Percentiles rank a stretch among this genome's conserved stretches.
Evolutionary conservation across 2,888 invertebrate genomes (phyloP).

Genomic region (Micoletzkya japonica): DNA sequence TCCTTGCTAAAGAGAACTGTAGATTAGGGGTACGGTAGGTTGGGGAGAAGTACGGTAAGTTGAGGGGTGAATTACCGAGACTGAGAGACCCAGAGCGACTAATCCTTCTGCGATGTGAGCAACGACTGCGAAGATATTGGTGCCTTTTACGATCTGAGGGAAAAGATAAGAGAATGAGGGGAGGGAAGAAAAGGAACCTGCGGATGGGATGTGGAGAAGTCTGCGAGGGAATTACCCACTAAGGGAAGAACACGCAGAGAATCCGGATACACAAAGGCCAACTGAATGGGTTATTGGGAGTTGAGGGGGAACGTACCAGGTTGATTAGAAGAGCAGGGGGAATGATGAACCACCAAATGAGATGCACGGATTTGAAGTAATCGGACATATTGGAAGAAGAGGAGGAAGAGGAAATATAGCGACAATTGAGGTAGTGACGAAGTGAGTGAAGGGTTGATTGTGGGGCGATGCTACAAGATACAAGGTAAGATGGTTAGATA

Average conservation of each 20-base stretch:
- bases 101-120: constrained; percentile 55
- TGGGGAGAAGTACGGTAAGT: too few species aligned
- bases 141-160: constrained; percentile 25
- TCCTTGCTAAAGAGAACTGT: neutral
- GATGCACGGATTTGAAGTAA: constrained; percentile 39
- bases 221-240: constrained; percentile 9
- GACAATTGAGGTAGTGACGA: constrained; percentile 53
- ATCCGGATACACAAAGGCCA: constrained; percentile 13
- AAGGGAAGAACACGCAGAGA: constrained; percentile 17
- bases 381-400: constrained; percentile 33
- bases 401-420: constrained; percentile 38
- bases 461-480: constrained; percentile 34
- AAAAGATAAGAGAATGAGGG: neutral
- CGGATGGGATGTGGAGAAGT: constrained; percentile 18
- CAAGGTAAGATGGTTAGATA: neutral
- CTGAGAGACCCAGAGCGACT: constrained; percentile 49
- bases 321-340: constrained; percentile 49
- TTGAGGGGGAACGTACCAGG: constrained; percentile 42
- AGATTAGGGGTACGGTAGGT: too few species aligned
- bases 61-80: neutral
- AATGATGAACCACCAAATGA: constrained; percentile 53
- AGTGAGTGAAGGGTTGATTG: constrained; percentile 45
- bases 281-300: neutral
- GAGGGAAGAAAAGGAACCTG: neutral
- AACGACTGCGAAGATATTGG: constrained; percentile 48